Conservation (phyloP, 2,113 vertebrate species). For the Lophura nycthemera region DNA sequence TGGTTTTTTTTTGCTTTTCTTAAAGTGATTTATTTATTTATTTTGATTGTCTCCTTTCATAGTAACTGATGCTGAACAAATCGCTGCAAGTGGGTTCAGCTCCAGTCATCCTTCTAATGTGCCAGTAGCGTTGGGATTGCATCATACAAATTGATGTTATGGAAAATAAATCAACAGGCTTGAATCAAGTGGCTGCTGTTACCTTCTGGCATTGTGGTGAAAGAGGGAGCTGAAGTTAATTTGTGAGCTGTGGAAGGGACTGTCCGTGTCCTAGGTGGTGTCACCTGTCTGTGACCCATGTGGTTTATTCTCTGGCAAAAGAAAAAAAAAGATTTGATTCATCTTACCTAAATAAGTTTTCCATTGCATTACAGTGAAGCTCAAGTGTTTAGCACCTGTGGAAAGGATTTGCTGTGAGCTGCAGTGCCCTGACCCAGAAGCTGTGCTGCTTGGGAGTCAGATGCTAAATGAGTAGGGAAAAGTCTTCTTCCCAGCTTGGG, state of each 20-base stretch:
- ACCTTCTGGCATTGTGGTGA: rapidly evolving
- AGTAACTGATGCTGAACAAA: neutral
- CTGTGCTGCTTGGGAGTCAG: neutral
- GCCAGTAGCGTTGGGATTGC: neutral
- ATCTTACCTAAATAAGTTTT: neutral
- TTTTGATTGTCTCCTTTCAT: neutral
- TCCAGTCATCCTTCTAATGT: rapidly evolving
- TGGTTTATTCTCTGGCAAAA: neutral
- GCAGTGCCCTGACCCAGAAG: neutral
- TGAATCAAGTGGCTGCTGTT: neutral
- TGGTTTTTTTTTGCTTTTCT: neutral
- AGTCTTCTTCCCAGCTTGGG: neutral
- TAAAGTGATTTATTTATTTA: neutral
- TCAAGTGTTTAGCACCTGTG: rapidly evolving
- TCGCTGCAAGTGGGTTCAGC: neutral
- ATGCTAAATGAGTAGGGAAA: neutral
- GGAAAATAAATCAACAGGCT: too few relatives aligned
- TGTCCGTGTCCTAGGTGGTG: rapidly evolving
- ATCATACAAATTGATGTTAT: neutral
- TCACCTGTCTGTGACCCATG: neutral
- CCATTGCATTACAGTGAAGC: neutral
- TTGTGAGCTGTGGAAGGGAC: neutral
- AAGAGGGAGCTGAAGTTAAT: neutral
- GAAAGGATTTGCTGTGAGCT: rapidly evolving
- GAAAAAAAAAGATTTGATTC: rapidly evolving